Evolutionary conservation across 2,113 vertebrate species (phyloP), one percentile per base, ranked within the genome.

Genomic region (Pollachius pollachius): DNA sequence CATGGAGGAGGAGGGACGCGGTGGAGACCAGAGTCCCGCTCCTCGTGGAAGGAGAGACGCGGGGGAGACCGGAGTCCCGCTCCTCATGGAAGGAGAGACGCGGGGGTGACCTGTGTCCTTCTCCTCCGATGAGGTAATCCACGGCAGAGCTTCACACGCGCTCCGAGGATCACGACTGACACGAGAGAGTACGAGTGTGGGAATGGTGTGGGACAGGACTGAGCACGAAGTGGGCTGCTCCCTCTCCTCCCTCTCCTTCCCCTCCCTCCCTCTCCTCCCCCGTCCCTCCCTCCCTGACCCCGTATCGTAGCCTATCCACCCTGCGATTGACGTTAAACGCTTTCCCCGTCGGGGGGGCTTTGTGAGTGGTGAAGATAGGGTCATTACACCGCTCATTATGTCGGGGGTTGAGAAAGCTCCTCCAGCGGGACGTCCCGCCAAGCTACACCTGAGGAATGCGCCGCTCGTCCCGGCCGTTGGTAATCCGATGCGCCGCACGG

Each of bases 151-250:
- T 34, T 34, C 30, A 34, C 64, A 5, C 69, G 3, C 65, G 41
- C 63, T 69, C 9, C 4, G 72, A 19, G 27, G 77, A 67, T 80
- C 69, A 67, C 21, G 16, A 77, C 9, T 13, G 41, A 48, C 62
- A 66, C 78, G 48, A 64, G 75, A 19, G 75, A 69, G 52, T 30
- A 59, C 72, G 64, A 72, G 19, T 67, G 85, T 76, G 72, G 70
- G 80, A 85, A 67, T 21, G 13, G 67, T 25, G 67, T 63, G 18
- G 78, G 73, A 76, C 88, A 88, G 81, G 88, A 82, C 84, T 84
- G 58, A 67, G 81, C 84, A 79, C 17, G 84, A 69, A 80, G 83
- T 78, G 84, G 87, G 90, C 18, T 88, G 90, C 86, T 75, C 85
- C 60, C 6, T 34, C 30, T 34, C 30, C 30, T 34, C 30, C 30